Evolutionary conservation across 1,140 invertebrate genomes (phyloP), one percentile per base, ranked within the genome.

Genomic region (Drepana arcuata): DNA sequence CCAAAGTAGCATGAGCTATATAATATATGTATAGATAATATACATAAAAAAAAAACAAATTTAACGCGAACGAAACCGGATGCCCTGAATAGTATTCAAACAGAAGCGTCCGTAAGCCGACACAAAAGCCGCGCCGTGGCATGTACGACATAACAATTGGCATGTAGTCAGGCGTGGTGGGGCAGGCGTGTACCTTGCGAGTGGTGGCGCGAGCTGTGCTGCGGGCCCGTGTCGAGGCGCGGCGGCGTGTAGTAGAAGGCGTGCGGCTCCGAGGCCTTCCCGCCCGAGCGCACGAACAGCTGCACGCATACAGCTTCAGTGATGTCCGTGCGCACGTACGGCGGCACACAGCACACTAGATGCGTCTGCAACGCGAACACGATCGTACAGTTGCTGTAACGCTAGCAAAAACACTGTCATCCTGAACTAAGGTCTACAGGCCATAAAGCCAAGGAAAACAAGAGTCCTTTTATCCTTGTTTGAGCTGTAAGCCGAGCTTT

Each of bases 311-410:
- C 88, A 7, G 91, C 86, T 56, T 92, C 91, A 9, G 85, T 67
- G 14, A 93, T 86, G 53, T 84, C 79, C 24, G 84, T 68, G 40
- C 88, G 85, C 18, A 86, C 78, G 85, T 94, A 98, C 2, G 92
- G 85, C 6, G 96, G 96, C 29, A 98, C 89, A 28, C 89, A 90
- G 80, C 95, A 97, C 2, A 98, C 94, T 21, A 98, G 84, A 83
- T 98, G 96, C n/a, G 93, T 96, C 94, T 95, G 84, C 2, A 10
- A 21, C 9, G n/a, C n/a, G n/a, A n/a, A n/a, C n/a, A n/a, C n/a
- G n/a, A n/a, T n/a, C n/a, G n/a, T n/a, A n/a, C n/a, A n/a, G n/a
- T n/a, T n/a, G n/a, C n/a, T n/a, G n/a, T n/a, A n/a, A n/a, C n/a
- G n/a, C n/a, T n/a, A n/a, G n/a, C n/a, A n/a, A n/a, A n/a, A n/a